Base-by-base conservation (phyloP, 2,797 vertebrate species). In the Echeneis naucrates region DNA sequence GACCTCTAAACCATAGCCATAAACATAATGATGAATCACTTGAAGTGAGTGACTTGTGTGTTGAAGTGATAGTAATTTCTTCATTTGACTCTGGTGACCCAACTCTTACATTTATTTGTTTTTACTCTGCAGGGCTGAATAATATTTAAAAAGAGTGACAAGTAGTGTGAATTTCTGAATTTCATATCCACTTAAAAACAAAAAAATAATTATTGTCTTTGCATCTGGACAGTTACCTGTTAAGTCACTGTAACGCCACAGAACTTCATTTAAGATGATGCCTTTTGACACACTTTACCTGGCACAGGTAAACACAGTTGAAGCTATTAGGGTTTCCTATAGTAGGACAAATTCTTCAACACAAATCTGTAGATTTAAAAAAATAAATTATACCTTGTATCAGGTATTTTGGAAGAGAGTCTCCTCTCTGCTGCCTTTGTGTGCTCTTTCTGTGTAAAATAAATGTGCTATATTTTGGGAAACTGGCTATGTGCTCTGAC, bases 331-430 rank as follows among this genome's bases (percentile, higher is more conserved):
- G 23, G 27, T 33, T 57, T 13, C 45, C 16, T 27, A 4, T 0
- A 19, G 40, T 30, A 27, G 8, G 12, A 21, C 14, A 12, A 30
- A 10, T n/a, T 24, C 19, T 35, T 32, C 23, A 19, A 17, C 16
- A 54, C 23, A 61, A 67, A 79, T 57, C 56, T 56, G 38, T 21
- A 32, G 16, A 1, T n/a, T 52, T 17, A 8, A 16, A 7, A 12
- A 24, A 8, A 16, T n/a, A 8, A 27, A 19, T 44, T 3, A 12
- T 21, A 16, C 65, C 8, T 32, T 13, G 27, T 37, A 6, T 17
- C 27, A 33, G 0, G 52, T 24, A 33, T 2, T 9, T 21, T 2
- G 17, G 19, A 19, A 19, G 32, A 17, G 23, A 35, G 44, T 23
- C 0, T 1, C 14, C 13, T 44, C 24, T 19, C 5, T 38, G 10